Evolutionary conservation across 2,888 invertebrate species (phyloP), one percentile per base, ranked within the genome.

Genomic region (Hirtodrosophila confusa): DNA sequence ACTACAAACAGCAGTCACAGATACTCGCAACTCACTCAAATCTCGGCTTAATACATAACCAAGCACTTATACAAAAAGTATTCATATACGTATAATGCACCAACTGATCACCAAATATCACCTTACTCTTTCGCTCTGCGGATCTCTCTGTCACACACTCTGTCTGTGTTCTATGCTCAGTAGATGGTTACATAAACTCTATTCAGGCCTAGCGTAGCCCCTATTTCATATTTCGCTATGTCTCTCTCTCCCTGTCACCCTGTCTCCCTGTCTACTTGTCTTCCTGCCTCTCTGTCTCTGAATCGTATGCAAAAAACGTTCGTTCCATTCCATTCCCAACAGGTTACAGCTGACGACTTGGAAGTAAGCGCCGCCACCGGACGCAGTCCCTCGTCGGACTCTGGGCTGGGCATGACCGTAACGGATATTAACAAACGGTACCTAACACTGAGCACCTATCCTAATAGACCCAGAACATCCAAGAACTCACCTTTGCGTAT

Each of bases 371-470:
- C 91, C 70, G 90, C 91, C 72, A 95, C 95, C 91, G 94, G 94
- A 93, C 95, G 95, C 91, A 96, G 97, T 90, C 97, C 97, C 86
- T 97, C 97, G 92, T 97, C 97, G 93, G 97, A 97, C 94, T 97
- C 97, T 92, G 97, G 97, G 91, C 95, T 98, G 92, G 97, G 97
- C 92, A 94, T 97, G 93, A 96, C 96, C 91, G 94, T 97, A 55
- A 95, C 96, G 92, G 95, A 95, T 92, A 93, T 94, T 89, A 92
- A 93, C 91, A 94, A 93, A 94, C 95, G 95, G 95, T 95, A 93
- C 80, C 72, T 75, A 75, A 69, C 44, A 68, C 61, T 61, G 37
- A 63, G 63, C 73, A 77, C 66, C 53, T 39, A 64, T 60, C 31
- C 36, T 54, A 61, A 67, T 53, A 63, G 65, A 70, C 57, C 68